phyloP scores from a whole-genome alignment of 2,888 invertebrate genomes.

The Zaprionus lineosus region DNA sequence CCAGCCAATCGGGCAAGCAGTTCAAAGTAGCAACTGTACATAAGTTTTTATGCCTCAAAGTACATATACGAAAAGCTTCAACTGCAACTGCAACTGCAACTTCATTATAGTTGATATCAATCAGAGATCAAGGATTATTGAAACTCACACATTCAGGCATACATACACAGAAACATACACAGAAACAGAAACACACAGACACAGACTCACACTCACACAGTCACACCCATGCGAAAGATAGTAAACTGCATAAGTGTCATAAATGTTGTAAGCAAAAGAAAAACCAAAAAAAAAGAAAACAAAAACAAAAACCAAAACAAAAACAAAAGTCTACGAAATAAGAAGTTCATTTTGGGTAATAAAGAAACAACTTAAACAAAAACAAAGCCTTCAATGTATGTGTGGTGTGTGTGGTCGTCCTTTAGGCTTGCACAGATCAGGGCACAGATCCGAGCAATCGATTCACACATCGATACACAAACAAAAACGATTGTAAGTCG shows the following conservation, averaged over 20 bases:
- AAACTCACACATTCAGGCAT: background rate
- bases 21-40: constrained; percentile 32
- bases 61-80: constrained; percentile 5
- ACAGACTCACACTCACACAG: constrained; percentile 12
- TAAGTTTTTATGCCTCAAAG: constrained; percentile 24
- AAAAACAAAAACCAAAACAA: constrained; percentile 3
- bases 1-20: constrained; percentile 21
- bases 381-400: constrained; percentile 11
- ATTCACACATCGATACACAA: constrained; percentile 9
- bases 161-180: constrained; percentile 10
- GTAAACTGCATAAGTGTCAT: constrained; percentile 47
- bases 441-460: background rate
- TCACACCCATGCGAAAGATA: constrained; percentile 6
- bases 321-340: constrained; percentile 39
- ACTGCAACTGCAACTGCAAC: too few relatives aligned
- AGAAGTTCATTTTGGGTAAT: constrained; percentile 69
- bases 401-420: constrained; percentile 1
- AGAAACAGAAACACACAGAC: constrained; percentile 1
- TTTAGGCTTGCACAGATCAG: background rate
- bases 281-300: constrained; percentile 3
- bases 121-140: background rate
- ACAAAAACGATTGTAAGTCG: background rate
- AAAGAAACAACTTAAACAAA: constrained; percentile 60
- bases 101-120: too few relatives aligned
- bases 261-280: constrained; percentile 60